A percentile compares a stretch with the other conserved stretches of the same genome.
These are phyloP conservation scores for Cephus pygmeus DNA, from an alignment of 2,888 invertebrate genomes.

Conservation along the genomic window DNA sequence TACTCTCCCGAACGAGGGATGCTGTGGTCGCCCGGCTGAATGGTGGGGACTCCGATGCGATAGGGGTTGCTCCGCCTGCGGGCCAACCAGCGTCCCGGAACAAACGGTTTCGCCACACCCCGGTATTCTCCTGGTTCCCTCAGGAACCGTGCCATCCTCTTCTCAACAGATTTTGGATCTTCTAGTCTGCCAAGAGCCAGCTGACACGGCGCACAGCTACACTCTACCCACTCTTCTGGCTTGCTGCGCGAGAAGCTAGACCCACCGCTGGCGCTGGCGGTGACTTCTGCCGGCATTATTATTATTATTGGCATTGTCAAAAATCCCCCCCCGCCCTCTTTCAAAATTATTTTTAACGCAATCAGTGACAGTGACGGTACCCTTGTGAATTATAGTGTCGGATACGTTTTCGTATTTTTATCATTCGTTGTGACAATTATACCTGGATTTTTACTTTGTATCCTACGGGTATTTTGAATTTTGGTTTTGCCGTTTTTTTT, in stretches of 20 bases:
- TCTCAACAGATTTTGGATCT: slow-evolving; percentile 60
- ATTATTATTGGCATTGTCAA: not conserved
- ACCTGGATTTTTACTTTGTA: not conserved
- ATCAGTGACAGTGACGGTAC: not conserved
- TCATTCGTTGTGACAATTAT: not conserved
- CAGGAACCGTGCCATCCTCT: slow-evolving; percentile 62
- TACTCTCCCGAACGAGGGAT: slow-evolving; percentile 41
- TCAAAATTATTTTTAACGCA: not conserved
- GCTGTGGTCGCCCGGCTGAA: slow-evolving; percentile 39
- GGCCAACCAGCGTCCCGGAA: slow-evolving; percentile 63
- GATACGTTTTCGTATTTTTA: not conserved
- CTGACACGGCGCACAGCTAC: slow-evolving; percentile 61
- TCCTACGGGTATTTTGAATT: not conserved
- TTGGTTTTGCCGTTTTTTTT: not conserved
- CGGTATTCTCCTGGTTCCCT: slow-evolving; percentile 54
- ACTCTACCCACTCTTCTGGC: slow-evolving; percentile 24
- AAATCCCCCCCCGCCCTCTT: not conserved
- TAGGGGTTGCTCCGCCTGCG: slow-evolving; percentile 66
- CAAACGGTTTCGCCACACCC: slow-evolving; percentile 62
- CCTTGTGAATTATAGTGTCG: not conserved
- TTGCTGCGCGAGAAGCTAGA: slow-evolving; percentile 21
- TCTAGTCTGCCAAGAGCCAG: slow-evolving; percentile 64
- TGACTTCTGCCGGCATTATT: not conserved
- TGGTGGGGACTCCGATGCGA: slow-evolving; percentile 42
- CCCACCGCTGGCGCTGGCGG: not conserved